Percentiles rank a stretch among this genome's conserved stretches.
phyloP scores from a whole-genome alignment of 1,140 invertebrate species.

The Thalassaphorura encarpata region DNA sequence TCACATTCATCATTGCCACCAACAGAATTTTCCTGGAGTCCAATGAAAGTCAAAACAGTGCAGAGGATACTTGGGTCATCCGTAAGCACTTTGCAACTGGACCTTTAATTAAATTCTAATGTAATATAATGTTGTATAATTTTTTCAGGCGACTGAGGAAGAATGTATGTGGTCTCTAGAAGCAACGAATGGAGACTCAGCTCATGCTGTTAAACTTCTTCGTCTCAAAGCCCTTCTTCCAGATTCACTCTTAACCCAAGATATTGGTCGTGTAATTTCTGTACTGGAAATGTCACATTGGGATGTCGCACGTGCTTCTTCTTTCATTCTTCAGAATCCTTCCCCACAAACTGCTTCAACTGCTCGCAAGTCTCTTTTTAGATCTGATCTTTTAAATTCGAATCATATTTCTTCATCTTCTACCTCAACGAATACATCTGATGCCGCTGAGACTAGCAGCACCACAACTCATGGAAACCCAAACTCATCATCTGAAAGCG shows the following conservation, averaged over 20 bases:
- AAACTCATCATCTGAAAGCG: no score
- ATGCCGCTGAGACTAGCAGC: no score
- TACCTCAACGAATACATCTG: not conserved
- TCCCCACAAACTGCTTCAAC: not conserved
- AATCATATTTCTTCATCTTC: not conserved
- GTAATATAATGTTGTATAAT: not conserved
- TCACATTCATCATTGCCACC: not conserved
- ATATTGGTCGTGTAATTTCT: constrained; percentile 13
- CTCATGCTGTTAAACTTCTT: constrained; percentile 26
- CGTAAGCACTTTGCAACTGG: constrained; percentile 12
- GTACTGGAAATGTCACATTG: constrained; percentile 30
- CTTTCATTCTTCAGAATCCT: not conserved
- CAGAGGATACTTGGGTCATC: constrained; percentile 27
- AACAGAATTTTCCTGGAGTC: not conserved
- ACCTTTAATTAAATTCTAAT: not conserved
- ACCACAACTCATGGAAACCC: no score
- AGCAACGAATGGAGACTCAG: constrained; percentile 18
- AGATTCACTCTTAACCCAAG: constrained; percentile 13
- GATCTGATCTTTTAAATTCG: not conserved
- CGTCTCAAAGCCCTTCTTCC: constrained; percentile 25
- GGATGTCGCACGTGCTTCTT: constrained; percentile 13
- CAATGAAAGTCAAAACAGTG: constrained; percentile 27
- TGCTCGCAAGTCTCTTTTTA: not conserved
- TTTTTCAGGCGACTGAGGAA: constrained; percentile 17
- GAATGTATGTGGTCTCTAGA: constrained; percentile 25